Evolutionary conservation across 1,140 invertebrate species (phyloP), one percentile per base, ranked within the genome.

Genomic region (Eueides isabella): DNA sequence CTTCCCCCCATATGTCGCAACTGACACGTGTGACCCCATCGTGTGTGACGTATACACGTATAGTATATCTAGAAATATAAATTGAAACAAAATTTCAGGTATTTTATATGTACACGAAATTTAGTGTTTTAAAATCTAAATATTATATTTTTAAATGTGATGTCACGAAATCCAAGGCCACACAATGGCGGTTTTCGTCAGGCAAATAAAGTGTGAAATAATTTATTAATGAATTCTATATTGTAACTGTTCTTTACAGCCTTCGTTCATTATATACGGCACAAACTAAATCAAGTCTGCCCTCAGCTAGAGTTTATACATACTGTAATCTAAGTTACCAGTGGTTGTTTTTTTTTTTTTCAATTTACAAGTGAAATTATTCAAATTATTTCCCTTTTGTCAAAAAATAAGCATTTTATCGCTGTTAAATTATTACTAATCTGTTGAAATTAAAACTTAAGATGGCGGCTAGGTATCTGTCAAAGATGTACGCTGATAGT

Each of bases 261-360:
- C 7, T 26, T n/a, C 48, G 12, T 55, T 55, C 23, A 55, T 55
- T 11, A 19, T 55, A 55, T 55, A 55, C n/a, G 48, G 48, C 48
- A 55, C 48, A 55, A 55, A 55, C 12, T 26, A 55, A 55, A 55
- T 55, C 23, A 55, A 55, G 11, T 55, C 48, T 55, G 48, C 48
- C 26, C 23, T 26, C 19, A n/a, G 26, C 48, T 26, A 1, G 7
- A 55, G 48, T 23, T 44, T 55, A 23, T 55, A 55, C 11, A 55
- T 55, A 2, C 26, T 55, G 7, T 55, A 23, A 55, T 19, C 9
- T 55, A 55, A 55, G 48, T 55, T 26, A 55, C 48, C 48, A 55
- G 48, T 14, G 35, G 48, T 55, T 19, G 12, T 55, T 55, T 23
- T 14, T 19, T 23, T 55, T 19, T 19, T 55, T 55, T 26, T 12